Conservation (phyloP, 2,888 invertebrate genomes). For the Ochropacha duplaris region DNA sequence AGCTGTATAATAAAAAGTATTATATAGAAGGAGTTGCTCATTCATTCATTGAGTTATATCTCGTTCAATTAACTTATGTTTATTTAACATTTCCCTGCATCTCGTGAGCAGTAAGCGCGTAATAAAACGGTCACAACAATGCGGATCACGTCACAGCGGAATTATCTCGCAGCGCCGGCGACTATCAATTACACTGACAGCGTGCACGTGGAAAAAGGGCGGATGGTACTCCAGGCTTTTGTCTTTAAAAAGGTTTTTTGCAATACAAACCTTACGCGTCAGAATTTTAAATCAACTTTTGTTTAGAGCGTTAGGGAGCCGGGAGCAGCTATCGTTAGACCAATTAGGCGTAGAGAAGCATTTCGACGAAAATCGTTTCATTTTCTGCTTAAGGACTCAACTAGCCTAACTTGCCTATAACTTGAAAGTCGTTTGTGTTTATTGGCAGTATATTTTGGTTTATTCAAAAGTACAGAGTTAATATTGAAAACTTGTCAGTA, state of each 20-base stretch:
- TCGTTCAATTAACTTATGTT: constrained; percentile 59
- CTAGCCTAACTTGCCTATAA: constrained; percentile 45
- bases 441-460: not conserved
- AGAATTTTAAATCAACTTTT: constrained; percentile 43
- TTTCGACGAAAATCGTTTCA: constrained; percentile 46
- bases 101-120: constrained; percentile 50
- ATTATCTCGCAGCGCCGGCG: constrained; percentile 74
- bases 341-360: constrained; percentile 53
- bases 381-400: constrained; percentile 47
- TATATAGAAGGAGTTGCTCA: not conserved
- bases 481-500: not conserved
- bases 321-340: constrained; percentile 50
- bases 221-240: constrained; percentile 47
- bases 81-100: constrained; percentile 70
- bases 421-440: constrained; percentile 34
- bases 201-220: constrained; percentile 66
- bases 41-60: constrained; percentile 46
- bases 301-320: constrained; percentile 24
- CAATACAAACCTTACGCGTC: constrained; percentile 42
- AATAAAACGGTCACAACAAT: constrained; percentile 72
- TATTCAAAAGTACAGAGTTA: not conserved
- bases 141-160: constrained; percentile 77
- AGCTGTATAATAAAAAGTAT: not conserved
- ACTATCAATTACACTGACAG: constrained; percentile 79
- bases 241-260: constrained; percentile 35